Evolutionary conservation across 2,797 vertebrate genomes (phyloP).

Genomic region (Esox lucius): DNA sequence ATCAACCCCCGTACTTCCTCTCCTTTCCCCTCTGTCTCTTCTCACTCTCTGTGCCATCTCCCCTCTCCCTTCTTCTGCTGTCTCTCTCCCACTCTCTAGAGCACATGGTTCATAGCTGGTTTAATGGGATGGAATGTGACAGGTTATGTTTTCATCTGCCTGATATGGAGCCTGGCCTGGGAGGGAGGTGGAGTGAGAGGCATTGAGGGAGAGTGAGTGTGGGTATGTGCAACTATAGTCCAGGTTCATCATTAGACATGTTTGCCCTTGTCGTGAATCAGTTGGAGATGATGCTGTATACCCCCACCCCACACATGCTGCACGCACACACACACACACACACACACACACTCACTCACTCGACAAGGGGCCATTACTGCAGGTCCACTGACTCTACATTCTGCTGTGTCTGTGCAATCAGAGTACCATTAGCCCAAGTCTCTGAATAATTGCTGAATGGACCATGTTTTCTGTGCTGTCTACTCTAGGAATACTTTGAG

Average conservation of each 20-base stretch:
- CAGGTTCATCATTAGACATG: conserved; percentile 68
- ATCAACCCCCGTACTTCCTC: neutral
- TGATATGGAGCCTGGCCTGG: conserved; percentile 70
- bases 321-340: conserved; percentile 36
- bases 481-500: conserved; percentile 54
- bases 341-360: conserved; percentile 48
- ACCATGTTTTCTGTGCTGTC: conserved; percentile 63
- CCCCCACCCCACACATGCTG: neutral
- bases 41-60: neutral
- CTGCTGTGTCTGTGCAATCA: conserved; percentile 69
- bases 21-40: conserved; percentile 4
- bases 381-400: conserved; percentile 67
- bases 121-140: conserved; percentile 86
- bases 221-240: conserved; percentile 51
- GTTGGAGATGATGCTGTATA: conserved; percentile 61
- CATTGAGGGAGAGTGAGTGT: conserved; percentile 25
- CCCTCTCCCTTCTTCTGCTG: conserved; percentile 26
- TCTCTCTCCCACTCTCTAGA: conserved; percentile 49
- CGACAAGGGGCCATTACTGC: conserved; percentile 69
- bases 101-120: conserved; percentile 76
- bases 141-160: conserved; percentile 76
- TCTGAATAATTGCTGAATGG: conserved; percentile 77
- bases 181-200: conserved; percentile 42
- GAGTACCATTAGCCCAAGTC: conserved; percentile 73
- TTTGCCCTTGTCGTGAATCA: conserved; percentile 67